Conservation (phyloP, 35 echinoderm and acorn worm genomes). For the Heliocidaris tuberculata region DNA sequence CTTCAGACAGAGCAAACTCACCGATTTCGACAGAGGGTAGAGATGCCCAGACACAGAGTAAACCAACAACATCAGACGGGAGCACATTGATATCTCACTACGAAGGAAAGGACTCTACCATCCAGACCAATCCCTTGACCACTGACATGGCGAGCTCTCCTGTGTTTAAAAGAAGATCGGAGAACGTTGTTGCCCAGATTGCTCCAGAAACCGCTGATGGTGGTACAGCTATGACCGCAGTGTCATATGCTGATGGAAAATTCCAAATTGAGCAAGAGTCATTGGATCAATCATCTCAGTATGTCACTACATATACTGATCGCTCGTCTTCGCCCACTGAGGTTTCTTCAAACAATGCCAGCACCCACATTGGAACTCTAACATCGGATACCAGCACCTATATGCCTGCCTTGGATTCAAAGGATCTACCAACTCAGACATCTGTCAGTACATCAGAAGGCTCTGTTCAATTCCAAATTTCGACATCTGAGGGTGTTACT, state of each 20-base stretch:
- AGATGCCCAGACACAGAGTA: neutral
- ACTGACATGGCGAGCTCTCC: conserved; percentile 28
- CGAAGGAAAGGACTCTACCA: conserved; percentile 13
- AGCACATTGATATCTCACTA: neutral
- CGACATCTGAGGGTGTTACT: too few relatives aligned
- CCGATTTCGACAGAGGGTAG: neutral
- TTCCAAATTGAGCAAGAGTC: neutral
- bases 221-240: neutral
- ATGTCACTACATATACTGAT: neutral
- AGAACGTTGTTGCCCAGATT: neutral
- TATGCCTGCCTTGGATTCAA: too few relatives aligned
- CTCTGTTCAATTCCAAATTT: too few relatives aligned
- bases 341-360: neutral
- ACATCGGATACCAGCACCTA: too few relatives aligned
- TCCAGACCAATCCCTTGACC: conserved; percentile 21
- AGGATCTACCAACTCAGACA: too few relatives aligned
- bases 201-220: neutral
- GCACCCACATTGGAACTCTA: too few relatives aligned
- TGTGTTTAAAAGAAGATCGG: neutral
- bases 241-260: neutral
- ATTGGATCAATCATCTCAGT: neutral
- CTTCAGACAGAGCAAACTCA: conserved; percentile 21
- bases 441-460: too few relatives aligned
- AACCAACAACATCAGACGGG: neutral
- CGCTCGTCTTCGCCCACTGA: neutral